Percentiles rank a stretch among this genome's conserved stretches.
Evolutionary conservation across 2,888 invertebrate species (phyloP).

Genomic region (Melanargia galathea): DNA sequence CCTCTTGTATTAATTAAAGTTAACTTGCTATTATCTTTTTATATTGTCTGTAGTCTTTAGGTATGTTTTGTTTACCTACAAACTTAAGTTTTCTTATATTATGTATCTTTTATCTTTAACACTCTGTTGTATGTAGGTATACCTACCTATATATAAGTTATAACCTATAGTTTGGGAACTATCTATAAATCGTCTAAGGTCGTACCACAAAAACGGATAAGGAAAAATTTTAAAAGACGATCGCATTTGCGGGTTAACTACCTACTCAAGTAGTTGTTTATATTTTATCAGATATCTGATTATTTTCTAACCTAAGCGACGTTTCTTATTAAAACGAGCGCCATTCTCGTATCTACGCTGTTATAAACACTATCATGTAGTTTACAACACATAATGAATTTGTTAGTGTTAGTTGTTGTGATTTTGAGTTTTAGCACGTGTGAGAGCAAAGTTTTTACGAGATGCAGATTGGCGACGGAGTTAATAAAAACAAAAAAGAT

Average conservation of each 20-base stretch:
- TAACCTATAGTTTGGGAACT: background rate
- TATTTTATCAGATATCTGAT: constrained; percentile 28
- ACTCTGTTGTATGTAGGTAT: background rate
- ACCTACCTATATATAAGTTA: too few relatives aligned
- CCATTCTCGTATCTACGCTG: constrained; percentile 8
- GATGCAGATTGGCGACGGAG: constrained; percentile 54
- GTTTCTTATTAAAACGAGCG: background rate
- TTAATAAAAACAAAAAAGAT: constrained; percentile 49
- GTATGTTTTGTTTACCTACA: too few relatives aligned
- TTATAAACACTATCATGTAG: constrained; percentile 15
- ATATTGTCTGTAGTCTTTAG: too few relatives aligned
- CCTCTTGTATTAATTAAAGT: too few relatives aligned
- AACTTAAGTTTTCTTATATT: background rate
- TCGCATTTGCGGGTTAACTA: constrained; percentile 10
- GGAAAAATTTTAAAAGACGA: constrained; percentile 7
- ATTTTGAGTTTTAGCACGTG: constrained; percentile 24
- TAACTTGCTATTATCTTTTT: too few relatives aligned
- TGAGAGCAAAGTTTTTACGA: constrained; percentile 52
- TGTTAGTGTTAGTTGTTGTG: constrained; percentile 27
- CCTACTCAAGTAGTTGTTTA: constrained; percentile 20
- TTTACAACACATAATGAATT: constrained; percentile 28
- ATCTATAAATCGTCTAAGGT: background rate
- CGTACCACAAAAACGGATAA: constrained; percentile 8
- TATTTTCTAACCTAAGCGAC: constrained; percentile 20
- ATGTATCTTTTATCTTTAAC: background rate